Evolutionary conservation across 2,888 invertebrate species (phyloP).

Genomic region (Diaprepes abbreviatus): DNA sequence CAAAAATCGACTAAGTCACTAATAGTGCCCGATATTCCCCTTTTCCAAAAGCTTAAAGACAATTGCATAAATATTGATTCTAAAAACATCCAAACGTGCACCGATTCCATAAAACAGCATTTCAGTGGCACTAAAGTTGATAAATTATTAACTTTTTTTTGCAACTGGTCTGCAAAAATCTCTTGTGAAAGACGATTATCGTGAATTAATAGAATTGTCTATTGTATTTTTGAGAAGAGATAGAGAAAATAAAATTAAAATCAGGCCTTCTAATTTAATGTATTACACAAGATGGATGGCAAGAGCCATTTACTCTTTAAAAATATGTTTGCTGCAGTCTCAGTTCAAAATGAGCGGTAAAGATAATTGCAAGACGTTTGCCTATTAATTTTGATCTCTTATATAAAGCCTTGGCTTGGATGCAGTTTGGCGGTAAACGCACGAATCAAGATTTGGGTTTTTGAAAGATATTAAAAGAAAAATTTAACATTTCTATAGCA

Average conservation of each 20-base stretch:
- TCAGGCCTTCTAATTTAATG: background rate
- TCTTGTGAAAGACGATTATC: background rate
- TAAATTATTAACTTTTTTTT: background rate
- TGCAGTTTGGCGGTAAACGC: background rate
- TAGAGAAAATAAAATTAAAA: too few relatives aligned
- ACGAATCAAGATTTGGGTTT: conserved; percentile 50
- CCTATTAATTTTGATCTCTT: background rate
- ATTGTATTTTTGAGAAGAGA: background rate
- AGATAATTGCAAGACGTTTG: conserved; percentile 1
- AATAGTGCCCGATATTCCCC: background rate
- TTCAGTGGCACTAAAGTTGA: background rate
- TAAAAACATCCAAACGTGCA: too few relatives aligned
- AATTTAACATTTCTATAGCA: background rate
- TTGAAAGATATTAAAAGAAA: background rate
- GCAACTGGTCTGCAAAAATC: too few relatives aligned
- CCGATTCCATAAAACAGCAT: background rate
- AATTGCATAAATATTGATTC: too few relatives aligned
- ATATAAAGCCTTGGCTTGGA: background rate
- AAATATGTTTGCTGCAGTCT: background rate
- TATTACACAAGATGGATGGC: background rate
- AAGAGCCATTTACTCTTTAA: background rate
- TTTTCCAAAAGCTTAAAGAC: too few relatives aligned
- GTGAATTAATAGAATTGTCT: background rate
- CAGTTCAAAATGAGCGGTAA: background rate
- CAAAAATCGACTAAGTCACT: background rate